phyloP scores from a whole-genome alignment of 2,888 invertebrate genomes.

The Brachycybe producta region DNA sequence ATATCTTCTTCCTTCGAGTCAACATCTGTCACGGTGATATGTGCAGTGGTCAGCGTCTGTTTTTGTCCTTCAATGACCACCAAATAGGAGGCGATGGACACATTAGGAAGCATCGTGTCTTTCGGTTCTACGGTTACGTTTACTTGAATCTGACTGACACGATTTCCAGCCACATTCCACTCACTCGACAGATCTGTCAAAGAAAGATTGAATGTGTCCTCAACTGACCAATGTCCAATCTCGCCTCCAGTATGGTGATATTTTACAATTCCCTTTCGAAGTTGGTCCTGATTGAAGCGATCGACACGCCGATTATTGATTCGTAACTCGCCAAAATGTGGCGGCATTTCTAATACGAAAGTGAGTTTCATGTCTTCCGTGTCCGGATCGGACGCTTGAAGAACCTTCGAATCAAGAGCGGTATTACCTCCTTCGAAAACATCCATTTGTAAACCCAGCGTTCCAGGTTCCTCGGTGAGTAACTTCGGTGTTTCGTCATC shows the following conservation, averaged over 20 bases:
- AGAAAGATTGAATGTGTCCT: conserved; percentile 29
- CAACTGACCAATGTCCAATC: conserved; percentile 26
- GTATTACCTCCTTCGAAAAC: conserved; percentile 28
- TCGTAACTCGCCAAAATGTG: conserved; percentile 27
- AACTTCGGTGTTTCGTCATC: conserved; percentile 30
- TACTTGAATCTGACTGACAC: conserved; percentile 27
- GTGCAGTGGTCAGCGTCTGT: conserved; percentile 26
- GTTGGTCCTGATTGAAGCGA: conserved; percentile 31
- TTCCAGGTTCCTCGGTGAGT: conserved; percentile 24
- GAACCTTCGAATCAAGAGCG: conserved; percentile 24
- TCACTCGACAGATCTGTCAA: conserved; percentile 28
- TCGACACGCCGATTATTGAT: conserved; percentile 25
- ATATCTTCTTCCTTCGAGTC: conserved; percentile 30
- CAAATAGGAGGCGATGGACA: conserved; percentile 24
- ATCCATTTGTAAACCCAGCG: conserved; percentile 26
- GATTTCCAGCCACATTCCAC: conserved; percentile 27
- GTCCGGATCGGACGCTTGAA: conserved; percentile 29
- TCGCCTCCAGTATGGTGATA: conserved; percentile 32
- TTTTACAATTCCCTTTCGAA: conserved; percentile 26
- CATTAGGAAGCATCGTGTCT: conserved; percentile 30
- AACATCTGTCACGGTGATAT: conserved; percentile 29
- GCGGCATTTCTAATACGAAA: conserved; percentile 27
- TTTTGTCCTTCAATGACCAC: conserved; percentile 30
- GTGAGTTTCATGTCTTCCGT: conserved; percentile 28
- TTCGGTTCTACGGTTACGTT: conserved; percentile 29